Evolutionary conservation across 2,888 invertebrate species (phyloP), one percentile per base, ranked within the genome.

Genomic region (Nymphalis urticae): DNA sequence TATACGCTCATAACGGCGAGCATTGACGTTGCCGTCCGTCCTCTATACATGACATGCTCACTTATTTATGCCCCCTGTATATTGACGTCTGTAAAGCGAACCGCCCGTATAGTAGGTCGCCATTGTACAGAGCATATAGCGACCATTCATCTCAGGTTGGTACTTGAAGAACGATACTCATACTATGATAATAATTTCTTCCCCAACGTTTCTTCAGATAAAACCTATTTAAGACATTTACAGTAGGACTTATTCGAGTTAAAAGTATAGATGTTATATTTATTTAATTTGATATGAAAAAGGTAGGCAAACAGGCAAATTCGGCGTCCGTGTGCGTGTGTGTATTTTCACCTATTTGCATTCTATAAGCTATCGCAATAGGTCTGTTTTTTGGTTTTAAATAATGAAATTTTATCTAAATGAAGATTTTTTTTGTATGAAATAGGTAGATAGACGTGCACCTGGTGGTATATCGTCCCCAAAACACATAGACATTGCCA

Each of bases 61-160:
- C 79, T 86, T 86, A 86, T 87, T 72, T 72, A 72, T 72, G 65
- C 68, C 64, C 64, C 67, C 69, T 70, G 70, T 70, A 68, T 70
- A 70, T 65, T 72, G 70, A 72, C 72, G 69, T 70, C 63, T 64
- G 69, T 67, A 72, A 84, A 84, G 85, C 80, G 72, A 77, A 84
- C 87, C 86, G 86, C 84, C 79, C 79, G 83, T 84, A 86, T 88
- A 87, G 87, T 87, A 87, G 86, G 82, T 84, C 64, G 61, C 87
- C 81, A 85, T 87, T 87, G 87, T 87, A 84, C 75, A 47, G 62
- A 66, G 48, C 62, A 66, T 68, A 66, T 68, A 67, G 72, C 69
- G 79, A 79, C 83, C 85, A 88, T 88, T 87, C 88, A 87, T 87
- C 82, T 82, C 80, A 70, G 67, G 59, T 63, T 54, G 73, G 78